Evolutionary conservation across 2,888 invertebrate genomes (phyloP).

Genomic region (Xestia rhomboidea): DNA sequence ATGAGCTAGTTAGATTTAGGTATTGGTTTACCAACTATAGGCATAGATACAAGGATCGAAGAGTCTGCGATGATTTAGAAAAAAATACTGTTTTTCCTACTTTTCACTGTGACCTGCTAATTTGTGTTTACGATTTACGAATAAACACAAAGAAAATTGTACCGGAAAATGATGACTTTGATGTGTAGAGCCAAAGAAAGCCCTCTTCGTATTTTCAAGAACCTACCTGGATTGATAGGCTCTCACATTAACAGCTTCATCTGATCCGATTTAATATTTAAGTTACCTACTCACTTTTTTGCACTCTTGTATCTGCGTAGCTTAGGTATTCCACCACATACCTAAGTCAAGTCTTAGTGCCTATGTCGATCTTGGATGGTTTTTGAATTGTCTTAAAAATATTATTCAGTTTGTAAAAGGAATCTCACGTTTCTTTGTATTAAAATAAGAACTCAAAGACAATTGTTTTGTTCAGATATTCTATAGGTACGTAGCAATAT

Average conservation of each 20-base stretch:
- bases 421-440: constrained; percentile 55
- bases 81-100: not conserved
- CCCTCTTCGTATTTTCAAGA: not conserved
- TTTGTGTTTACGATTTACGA: not conserved
- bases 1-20: not conserved
- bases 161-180: not conserved
- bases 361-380: not conserved
- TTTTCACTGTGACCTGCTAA: not conserved
- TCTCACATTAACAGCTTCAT: not conserved
- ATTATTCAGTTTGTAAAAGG: constrained; percentile 11
- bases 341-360: not conserved
- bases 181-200: not conserved
- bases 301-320: not conserved
- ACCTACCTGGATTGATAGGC: not conserved
- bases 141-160: not conserved
- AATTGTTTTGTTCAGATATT: constrained; percentile 58
- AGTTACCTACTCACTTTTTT: not conserved
- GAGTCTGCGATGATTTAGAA: not conserved
- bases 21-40: not conserved
- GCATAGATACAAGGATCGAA: not conserved
- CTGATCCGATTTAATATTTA: not conserved
- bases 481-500: constrained; percentile 25
- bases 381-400: not conserved
- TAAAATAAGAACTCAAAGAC: constrained; percentile 36
- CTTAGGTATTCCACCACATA: too few species aligned